Percentiles rank a stretch among this genome's conserved stretches.
These are phyloP conservation scores for Dinoponera quadriceps DNA, from an alignment of 1,140 invertebrate genomes.

Conservation along the genomic window DNA sequence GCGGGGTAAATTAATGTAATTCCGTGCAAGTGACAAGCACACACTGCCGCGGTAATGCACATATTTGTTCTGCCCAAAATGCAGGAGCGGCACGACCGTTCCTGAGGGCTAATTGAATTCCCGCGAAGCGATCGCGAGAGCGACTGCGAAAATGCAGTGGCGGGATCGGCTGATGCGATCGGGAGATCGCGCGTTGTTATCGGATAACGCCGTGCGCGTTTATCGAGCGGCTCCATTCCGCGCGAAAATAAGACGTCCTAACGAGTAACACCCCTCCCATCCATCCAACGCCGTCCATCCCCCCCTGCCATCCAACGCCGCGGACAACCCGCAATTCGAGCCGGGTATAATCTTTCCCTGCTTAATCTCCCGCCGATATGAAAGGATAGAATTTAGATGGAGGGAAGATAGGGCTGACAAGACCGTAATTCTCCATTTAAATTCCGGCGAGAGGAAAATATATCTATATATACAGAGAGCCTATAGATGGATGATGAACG, in stretches of 20 bases:
- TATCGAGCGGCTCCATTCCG: slow-evolving; percentile 28
- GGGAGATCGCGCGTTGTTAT: slow-evolving; percentile 9
- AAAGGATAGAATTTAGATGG: slow-evolving; percentile 10
- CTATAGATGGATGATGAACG: neutral
- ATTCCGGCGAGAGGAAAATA: neutral
- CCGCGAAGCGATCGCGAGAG: slow-evolving; percentile 32
- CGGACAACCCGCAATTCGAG: slow-evolving; percentile 1
- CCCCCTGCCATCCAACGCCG: neutral
- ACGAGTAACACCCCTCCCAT: no score
- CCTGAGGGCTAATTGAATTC: slow-evolving; percentile 59
- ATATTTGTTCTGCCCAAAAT: slow-evolving; percentile 50
- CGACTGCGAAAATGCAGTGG: slow-evolving; percentile 43
- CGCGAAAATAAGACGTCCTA: slow-evolving; percentile 35
- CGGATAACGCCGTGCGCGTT: slow-evolving; percentile 4
- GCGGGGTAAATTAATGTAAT: slow-evolving; percentile 57
- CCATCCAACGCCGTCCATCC: neutral
- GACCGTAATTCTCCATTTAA: slow-evolving; percentile 31
- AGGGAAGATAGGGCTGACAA: neutral
- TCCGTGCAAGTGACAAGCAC: slow-evolving; percentile 55
- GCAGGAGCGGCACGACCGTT: slow-evolving; percentile 35
- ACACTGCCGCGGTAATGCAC: slow-evolving; percentile 25
- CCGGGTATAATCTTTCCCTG: slow-evolving; percentile 11
- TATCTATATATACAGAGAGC: neutral
- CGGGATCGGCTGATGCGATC: slow-evolving; percentile 1
- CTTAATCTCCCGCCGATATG: slow-evolving; percentile 12